Conservation (phyloP, 2,888 invertebrate species). For the Apamea anceps region DNA sequence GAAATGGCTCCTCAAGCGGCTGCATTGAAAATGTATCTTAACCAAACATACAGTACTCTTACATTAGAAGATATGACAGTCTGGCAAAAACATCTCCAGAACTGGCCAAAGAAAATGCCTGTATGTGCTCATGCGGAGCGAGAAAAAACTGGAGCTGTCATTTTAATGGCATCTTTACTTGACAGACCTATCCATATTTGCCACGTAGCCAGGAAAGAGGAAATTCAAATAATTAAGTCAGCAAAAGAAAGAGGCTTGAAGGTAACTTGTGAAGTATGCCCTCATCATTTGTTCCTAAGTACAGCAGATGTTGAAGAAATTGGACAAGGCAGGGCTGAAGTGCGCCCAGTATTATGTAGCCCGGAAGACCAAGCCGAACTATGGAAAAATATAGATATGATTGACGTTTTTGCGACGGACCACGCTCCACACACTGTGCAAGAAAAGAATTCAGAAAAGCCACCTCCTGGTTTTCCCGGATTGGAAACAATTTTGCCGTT, state of each 20-base stretch:
- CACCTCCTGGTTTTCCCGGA: constrained; percentile 99
- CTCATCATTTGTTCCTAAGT: constrained; percentile 98
- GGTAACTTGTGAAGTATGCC: constrained; percentile 99
- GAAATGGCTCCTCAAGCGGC: constrained; percentile 95
- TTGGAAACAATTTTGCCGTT: constrained; percentile 99
- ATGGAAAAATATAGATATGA: constrained; percentile 99
- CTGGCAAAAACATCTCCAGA: constrained; percentile 98
- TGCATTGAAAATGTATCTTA: constrained; percentile 99
- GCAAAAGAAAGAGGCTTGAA: constrained; percentile 97
- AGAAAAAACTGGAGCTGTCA: constrained; percentile 98
- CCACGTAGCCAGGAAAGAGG: constrained; percentile 98
- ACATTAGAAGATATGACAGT: constrained; percentile 95
- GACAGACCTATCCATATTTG: constrained; percentile 98
- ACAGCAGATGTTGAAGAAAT: constrained; percentile 93
- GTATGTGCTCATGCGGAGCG: constrained; percentile 99
- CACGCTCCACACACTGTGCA: constrained; percentile 98
- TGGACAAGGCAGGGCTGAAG: constrained; percentile 94
- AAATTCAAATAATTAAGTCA: constrained; percentile 96
- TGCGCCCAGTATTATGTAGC: constrained; percentile 95
- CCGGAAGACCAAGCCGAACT: constrained; percentile 98
- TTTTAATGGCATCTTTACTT: constrained; percentile 96
- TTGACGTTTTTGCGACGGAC: constrained; percentile 99
- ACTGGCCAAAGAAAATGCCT: constrained; percentile 97
- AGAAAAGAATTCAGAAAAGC: constrained; percentile 95
- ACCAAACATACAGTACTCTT: constrained; percentile 98